A percentile compares a stretch with the other conserved stretches of the same genome.
Conservation (phyloP, 1,140 invertebrate genomes). For the Psilanteris sp. region DNA sequence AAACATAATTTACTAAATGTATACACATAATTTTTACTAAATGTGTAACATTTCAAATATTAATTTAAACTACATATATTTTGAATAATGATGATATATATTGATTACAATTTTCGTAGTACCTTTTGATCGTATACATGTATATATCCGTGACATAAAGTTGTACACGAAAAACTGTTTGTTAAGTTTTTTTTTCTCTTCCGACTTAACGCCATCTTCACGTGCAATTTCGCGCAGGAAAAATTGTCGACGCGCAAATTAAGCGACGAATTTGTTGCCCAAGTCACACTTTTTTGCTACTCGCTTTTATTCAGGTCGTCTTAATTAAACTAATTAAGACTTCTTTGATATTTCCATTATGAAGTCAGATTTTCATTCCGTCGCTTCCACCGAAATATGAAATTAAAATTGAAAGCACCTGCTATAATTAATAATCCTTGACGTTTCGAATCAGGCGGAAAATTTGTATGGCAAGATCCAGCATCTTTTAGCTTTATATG, state of each 20-base stretch:
- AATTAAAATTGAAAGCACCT: constrained; percentile 13
- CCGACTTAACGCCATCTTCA: constrained; percentile 12
- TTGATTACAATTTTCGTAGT: too few species aligned
- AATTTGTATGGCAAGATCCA: too few species aligned
- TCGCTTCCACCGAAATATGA: constrained; percentile 6
- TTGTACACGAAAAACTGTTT: too few species aligned
- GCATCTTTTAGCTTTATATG: too few species aligned
- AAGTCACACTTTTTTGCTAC: constrained; percentile 12
- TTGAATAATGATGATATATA: too few species aligned
- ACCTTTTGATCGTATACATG: neutral
- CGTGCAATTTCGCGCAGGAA: constrained; percentile 6
- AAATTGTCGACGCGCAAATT: constrained; percentile 15
- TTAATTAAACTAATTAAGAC: constrained; percentile 29
- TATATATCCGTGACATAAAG: constrained; percentile 4
- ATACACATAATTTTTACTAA: too few species aligned
- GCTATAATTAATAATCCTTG: too few species aligned
- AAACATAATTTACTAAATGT: too few species aligned
- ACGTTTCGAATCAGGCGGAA: too few species aligned
- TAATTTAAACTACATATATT: too few species aligned
- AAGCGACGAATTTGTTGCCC: constrained; percentile 27
- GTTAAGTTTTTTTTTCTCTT: constrained; percentile 9
- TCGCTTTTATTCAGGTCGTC: neutral
- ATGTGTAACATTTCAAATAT: too few species aligned
- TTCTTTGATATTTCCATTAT: constrained; percentile 44
- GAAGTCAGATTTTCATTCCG: constrained; percentile 19